Conservation (phyloP, 2,888 invertebrate species). For the Caradrina clavipalpis region DNA sequence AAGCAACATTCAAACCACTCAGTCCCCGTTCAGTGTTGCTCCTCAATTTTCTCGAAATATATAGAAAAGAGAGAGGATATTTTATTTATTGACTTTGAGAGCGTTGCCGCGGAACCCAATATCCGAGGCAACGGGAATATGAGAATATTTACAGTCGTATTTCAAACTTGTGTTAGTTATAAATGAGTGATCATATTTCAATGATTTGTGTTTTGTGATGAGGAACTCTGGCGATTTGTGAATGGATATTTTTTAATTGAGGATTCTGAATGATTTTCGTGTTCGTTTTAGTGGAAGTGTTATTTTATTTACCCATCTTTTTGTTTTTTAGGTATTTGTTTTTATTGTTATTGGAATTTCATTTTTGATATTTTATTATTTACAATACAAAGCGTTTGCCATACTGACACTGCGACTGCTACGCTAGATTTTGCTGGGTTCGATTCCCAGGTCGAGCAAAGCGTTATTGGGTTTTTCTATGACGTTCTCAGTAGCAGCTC, state of each 20-base stretch:
- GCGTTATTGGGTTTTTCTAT: too few relatives aligned
- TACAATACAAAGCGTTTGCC: too few relatives aligned
- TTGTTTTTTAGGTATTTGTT: background rate
- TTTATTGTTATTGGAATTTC: too few relatives aligned
- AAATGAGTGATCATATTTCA: constrained; percentile 47
- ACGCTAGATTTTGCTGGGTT: too few relatives aligned
- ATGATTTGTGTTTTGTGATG: constrained; percentile 31
- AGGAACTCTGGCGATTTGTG: constrained; percentile 4
- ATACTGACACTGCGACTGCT: too few relatives aligned
- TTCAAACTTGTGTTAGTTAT: constrained; percentile 49
- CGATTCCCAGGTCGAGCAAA: too few relatives aligned
- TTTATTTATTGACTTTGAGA: constrained; percentile 60
- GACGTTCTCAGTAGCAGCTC: too few relatives aligned
- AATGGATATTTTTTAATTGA: background rate
- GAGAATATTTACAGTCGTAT: constrained; percentile 52
- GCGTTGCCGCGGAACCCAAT: constrained; percentile 53
- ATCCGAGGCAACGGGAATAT: constrained; percentile 50
- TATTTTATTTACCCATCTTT: background rate
- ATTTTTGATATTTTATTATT: too few relatives aligned
- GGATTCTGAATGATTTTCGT: background rate
- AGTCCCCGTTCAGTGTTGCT: constrained; percentile 23
- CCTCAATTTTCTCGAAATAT: constrained; percentile 53
- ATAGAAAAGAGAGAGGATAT: constrained; percentile 50
- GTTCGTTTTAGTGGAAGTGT: background rate
- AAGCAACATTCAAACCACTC: constrained; percentile 35